Base-by-base conservation (phyloP, 2,797 vertebrate genomes). In the Gobionotothen gibberifrons region DNA sequence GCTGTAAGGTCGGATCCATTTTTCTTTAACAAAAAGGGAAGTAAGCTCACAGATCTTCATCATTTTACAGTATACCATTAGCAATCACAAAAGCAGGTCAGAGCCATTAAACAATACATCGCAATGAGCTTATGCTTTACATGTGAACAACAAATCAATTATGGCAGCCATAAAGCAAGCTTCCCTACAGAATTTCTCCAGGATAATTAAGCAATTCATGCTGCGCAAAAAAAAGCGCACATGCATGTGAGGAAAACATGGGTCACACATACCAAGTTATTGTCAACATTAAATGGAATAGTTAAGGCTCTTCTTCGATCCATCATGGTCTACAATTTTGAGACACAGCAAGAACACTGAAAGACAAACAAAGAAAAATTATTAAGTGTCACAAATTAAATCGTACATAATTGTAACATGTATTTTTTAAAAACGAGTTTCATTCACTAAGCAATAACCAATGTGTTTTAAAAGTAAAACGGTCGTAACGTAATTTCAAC, bases 291-390 rank as follows among this genome's bases (percentile, higher is more conserved):
- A 39, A 93, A 87, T 3, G 91, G 88, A 67, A 94, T 63, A 52
- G 87, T 93, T 80, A 93, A 87, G 60, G 89, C 91, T 86, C 74
- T 90, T 68, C 83, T 90, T 61, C 36, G 87, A 40, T 93, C 92
- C 91, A 94, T 93, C 86, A 89, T 87, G 53, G 36, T 84, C 71
- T 46, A 72, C 11, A 7, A 14, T 40, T 21, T 21, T 19, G 40
- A 79, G 85, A 71, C 67, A 86, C 83, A 78, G 64, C 49, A 44
- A 58, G 19, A 73, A 76, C 40, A 51, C 86, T 90, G 72, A 6
- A 77, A 84, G 22, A 81, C 17, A 70, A 69, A 39, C 13, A 78
- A 1, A 9, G 0, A 26, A 32, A 29, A 9, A 48, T 3, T 14
- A 60, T 7, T 60, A 47, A 46, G 32, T 32, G 16, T 13, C 44